These are phyloP conservation scores for Melanotaenia maccullochi DNA, from an alignment of 2,797 vertebrate species.

Conservation along the genomic window DNA sequence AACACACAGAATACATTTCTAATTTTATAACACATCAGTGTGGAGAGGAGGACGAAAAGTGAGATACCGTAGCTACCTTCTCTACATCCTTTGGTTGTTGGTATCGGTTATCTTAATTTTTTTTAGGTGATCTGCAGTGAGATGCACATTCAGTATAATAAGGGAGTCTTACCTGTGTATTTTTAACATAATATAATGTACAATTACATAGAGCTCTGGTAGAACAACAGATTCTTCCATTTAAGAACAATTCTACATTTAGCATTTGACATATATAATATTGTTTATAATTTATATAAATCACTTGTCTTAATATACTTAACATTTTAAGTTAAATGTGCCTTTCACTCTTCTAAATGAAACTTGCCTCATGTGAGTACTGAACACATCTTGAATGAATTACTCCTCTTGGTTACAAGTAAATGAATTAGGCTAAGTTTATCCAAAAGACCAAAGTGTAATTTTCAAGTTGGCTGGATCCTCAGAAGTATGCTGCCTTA, in stretches of 20 bases:
- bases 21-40: neutral
- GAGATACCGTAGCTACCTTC: neutral
- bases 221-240: conserved; percentile 2
- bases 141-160: conserved; percentile 15
- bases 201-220: neutral
- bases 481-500: neutral
- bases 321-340: neutral
- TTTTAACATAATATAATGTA: conserved; percentile 3
- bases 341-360: neutral
- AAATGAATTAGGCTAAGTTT: neutral
- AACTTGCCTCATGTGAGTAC: neutral
- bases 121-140: neutral
- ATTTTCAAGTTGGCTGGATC: neutral
- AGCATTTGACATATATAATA: neutral
- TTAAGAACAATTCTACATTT: conserved; percentile 12
- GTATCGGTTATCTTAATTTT: neutral
- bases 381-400: neutral
- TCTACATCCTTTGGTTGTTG: neutral
- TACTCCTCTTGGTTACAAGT: neutral
- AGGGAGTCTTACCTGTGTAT: conserved; percentile 35
- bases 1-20: conserved; percentile 2
- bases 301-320: neutral
- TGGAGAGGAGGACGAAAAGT: neutral
- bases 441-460: neutral
- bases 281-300: neutral